Percentiles rank a stretch among this genome's conserved stretches.
These are phyloP conservation scores for Anagrus nilaparvatae DNA, from an alignment of 1,140 invertebrate species.

Conservation along the genomic window DNA sequence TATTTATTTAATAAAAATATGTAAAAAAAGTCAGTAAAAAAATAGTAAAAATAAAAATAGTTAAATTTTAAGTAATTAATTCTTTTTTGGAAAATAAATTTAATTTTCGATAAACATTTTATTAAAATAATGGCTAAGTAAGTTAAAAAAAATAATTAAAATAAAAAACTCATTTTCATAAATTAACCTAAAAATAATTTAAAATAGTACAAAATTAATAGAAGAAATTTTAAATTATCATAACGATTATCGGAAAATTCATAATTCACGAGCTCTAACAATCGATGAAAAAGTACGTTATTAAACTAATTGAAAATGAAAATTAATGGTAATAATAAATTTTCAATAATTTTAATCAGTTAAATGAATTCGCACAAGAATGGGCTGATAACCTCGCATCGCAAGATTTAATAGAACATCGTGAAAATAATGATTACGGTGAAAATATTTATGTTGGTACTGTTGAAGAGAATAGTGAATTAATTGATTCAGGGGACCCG, in stretches of 20 bases:
- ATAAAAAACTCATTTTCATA: background rate
- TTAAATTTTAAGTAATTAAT: background rate
- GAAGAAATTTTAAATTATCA: slow-evolving; percentile 49
- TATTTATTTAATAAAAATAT: background rate
- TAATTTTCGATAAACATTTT: too few relatives aligned
- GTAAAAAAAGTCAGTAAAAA: background rate
- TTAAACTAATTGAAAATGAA: too few relatives aligned
- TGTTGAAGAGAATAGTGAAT: slow-evolving; percentile 39
- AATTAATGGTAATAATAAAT: background rate
- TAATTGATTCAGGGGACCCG: slow-evolving; percentile 21
- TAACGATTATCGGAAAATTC: slow-evolving; percentile 52
- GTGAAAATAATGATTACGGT: slow-evolving; percentile 44
- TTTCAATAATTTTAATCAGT: slow-evolving; percentile 24
- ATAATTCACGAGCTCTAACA: slow-evolving; percentile 49
- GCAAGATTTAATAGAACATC: slow-evolving; percentile 44
- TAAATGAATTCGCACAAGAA: slow-evolving; percentile 44
- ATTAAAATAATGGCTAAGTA: slow-evolving; percentile 15
- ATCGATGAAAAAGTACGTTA: slow-evolving; percentile 48
- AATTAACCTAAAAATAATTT: slow-evolving; percentile 29
- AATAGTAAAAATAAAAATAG: background rate
- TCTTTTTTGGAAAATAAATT: background rate
- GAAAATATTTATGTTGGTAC: slow-evolving; percentile 50
- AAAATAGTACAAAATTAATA: slow-evolving; percentile 28
- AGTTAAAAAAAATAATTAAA: slow-evolving; percentile 7
- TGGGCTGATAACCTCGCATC: slow-evolving; percentile 54